Evolutionary conservation across 1,140 invertebrate species (phyloP).

Genomic region (Temnothorax longispinosus): DNA sequence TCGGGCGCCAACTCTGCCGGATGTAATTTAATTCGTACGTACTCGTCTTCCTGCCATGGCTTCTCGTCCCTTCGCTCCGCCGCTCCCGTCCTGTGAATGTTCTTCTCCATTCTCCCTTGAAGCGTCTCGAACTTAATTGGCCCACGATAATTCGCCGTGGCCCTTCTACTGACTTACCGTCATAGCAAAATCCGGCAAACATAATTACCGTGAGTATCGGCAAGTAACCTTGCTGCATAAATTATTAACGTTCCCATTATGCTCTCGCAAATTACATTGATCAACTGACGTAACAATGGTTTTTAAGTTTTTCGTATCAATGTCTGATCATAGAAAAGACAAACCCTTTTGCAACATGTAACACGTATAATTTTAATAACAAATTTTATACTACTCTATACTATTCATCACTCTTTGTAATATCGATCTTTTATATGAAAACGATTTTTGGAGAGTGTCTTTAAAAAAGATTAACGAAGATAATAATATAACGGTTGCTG

Average conservation of each 20-base stretch:
- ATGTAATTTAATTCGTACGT: constrained; percentile 75
- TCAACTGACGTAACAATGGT: constrained; percentile 14
- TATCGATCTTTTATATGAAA: neutral
- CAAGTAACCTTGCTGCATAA: constrained; percentile 53
- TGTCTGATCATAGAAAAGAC: neutral
- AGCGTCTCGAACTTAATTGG: constrained; percentile 71
- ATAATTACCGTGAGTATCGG: constrained; percentile 47
- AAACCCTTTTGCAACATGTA: neutral
- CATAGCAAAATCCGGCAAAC: constrained; percentile 56
- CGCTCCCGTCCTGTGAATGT: neutral
- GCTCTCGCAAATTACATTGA: constrained; percentile 22
- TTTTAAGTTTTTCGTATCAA: neutral
- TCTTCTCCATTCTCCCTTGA: neutral
- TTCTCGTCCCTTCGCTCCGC: neutral
- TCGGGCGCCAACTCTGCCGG: constrained; percentile 62
- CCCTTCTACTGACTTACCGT: constrained; percentile 41
- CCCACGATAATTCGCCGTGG: constrained; percentile 44
- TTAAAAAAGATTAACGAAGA: neutral
- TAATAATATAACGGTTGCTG: neutral
- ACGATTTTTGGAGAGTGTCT: neutral
- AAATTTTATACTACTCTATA: too few relatives aligned
- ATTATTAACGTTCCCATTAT: constrained; percentile 44
- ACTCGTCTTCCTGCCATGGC: constrained; percentile 61
- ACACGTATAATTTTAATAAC: neutral
- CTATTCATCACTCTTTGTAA: too few relatives aligned